Percentiles rank a stretch among this genome's conserved stretches.
Evolutionary conservation across 1,140 invertebrate species (phyloP).

Genomic region (Pseudobourletiella spinata): DNA sequence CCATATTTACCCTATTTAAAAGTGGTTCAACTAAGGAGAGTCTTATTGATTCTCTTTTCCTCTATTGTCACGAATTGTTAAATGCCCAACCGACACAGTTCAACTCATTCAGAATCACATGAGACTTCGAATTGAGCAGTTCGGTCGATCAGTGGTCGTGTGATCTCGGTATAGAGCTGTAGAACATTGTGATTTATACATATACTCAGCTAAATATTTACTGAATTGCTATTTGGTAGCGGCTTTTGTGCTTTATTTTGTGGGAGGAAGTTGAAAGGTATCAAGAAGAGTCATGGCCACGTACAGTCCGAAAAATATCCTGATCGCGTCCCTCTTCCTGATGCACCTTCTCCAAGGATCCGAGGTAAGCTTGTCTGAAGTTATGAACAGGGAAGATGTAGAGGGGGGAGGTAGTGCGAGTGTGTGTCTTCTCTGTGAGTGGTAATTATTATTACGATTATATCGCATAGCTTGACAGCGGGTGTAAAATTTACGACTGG

Average conservation of each 20-base stretch:
- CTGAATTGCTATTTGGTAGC: not conserved
- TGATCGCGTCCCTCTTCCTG: not conserved
- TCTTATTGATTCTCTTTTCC: not conserved
- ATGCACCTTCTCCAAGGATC: not conserved
- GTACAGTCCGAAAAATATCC: not conserved
- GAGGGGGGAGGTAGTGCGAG: too few relatives aligned
- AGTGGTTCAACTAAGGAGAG: slow-evolving; percentile 1
- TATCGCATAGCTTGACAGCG: too few relatives aligned
- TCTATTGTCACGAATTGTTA: slow-evolving; percentile 1
- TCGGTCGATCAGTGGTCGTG: not conserved
- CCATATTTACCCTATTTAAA: not conserved
- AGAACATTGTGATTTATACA: not conserved
- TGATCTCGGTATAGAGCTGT: not conserved
- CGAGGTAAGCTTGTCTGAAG: not conserved
- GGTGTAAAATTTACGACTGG: not conserved
- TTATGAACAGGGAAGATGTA: too few relatives aligned
- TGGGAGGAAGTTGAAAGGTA: not conserved
- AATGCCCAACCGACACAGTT: not conserved
- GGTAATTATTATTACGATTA: not conserved
- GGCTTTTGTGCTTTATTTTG: not conserved
- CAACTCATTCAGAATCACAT: not conserved
- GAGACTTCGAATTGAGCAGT: slow-evolving; percentile 2
- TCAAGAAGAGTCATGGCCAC: not conserved
- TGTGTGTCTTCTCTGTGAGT: not conserved
- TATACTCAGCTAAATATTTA: not conserved